Evolutionary conservation across 2,113 vertebrate species (phyloP), one percentile per base, ranked within the genome.

Genomic region (Mus spicilegus): DNA sequence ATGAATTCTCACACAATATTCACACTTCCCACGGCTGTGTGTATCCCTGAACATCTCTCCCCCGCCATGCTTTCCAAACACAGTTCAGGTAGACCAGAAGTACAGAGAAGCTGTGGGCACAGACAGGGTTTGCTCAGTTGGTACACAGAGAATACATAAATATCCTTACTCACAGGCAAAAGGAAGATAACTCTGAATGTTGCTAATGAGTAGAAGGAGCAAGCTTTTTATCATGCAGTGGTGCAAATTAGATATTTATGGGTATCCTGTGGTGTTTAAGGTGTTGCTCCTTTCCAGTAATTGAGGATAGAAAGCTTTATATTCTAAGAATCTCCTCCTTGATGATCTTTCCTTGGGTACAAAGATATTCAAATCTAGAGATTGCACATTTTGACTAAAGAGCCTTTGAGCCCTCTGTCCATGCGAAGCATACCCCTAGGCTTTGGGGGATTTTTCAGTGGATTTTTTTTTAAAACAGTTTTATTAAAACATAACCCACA

Each of bases 201-300:
- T 89, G 69, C 88, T 96, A 94, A 96, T 87, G 98, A 97, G 88
- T 94, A 90, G 72, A 28, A 97, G 51, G 95, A 97, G 73, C 11
- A 72, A 49, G 90, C 56, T 85, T 98, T 86, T 89, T 95, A 86
- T 96, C 96, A 86, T 96, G 90, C 90, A 49, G 39, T 42, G 95
- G 93, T 96, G 88, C 96, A 98, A 98, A 98, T 98, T 95, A 98
- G 96, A 97, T 97, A 97, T 97, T 98, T 98, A 97, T 97, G 86
- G 95, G 96, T 98, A 98, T 98, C 98, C 98, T 97, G 91, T 97
- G 98, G 98, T 97, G 98, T 97, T 67, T 92, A 87, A 97, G 97
- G 97, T 96, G 97, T 93, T 98, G 97, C 96, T 98, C 96, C 97
- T 95, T 97, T 96, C 85, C 95, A 93, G 93, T 75, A 89, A 63